phyloP scores from a whole-genome alignment of 2,797 vertebrate genomes.

The Manis pentadactyla region DNA sequence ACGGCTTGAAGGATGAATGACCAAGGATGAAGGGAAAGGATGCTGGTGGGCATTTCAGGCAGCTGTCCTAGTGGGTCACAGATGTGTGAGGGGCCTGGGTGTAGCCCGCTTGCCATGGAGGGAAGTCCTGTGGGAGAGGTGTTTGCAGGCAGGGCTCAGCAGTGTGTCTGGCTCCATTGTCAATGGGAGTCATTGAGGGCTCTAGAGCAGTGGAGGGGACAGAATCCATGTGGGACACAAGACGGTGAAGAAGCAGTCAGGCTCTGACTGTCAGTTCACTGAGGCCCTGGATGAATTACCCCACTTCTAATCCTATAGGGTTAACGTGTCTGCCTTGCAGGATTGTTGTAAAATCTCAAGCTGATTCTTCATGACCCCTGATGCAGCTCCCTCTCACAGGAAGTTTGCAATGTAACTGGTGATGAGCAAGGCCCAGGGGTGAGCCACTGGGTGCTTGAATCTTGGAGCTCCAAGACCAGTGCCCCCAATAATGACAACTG shows the following conservation, averaged over 20 bases:
- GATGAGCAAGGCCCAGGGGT: neutral
- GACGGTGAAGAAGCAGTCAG: neutral
- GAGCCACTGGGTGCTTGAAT: neutral
- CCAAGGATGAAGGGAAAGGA: neutral
- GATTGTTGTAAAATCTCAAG: neutral
- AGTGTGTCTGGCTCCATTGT: neutral
- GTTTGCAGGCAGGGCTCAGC: neutral
- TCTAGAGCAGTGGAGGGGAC: neutral
- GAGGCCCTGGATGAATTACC: neutral
- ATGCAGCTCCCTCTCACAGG: accelerated
- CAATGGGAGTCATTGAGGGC: neutral
- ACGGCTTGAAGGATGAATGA: neutral
- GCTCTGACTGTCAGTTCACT: neutral
- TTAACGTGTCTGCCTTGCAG: neutral
- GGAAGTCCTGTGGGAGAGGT: neutral
- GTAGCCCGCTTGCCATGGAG: neutral
- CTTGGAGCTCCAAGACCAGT: neutral
- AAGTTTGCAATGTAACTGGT: too few species aligned
- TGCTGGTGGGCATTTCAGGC: accelerated
- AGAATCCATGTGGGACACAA: neutral
- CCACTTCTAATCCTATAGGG: neutral
- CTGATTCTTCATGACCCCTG: accelerated
- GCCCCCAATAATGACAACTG: neutral
- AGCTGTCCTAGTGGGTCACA: neutral
- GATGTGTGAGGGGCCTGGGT: neutral